phyloP scores from a whole-genome alignment of 92 coral and sea anemone species.

The Zoanthus gigantus region DNA sequence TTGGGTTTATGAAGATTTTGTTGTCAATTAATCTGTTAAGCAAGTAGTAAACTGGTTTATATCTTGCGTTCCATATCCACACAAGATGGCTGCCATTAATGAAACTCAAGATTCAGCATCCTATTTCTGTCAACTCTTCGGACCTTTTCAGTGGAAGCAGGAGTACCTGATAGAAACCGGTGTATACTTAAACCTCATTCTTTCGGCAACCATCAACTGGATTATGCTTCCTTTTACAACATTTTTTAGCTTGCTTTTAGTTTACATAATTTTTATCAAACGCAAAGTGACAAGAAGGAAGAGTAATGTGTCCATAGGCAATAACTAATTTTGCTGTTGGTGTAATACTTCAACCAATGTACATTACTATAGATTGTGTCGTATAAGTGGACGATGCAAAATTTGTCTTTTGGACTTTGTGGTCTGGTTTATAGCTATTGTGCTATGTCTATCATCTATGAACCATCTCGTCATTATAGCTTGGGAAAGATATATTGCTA shows the following conservation, averaged over 20 bases:
- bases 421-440: background rate
- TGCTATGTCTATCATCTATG: background rate
- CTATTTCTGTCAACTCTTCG: background rate
- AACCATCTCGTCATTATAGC: background rate
- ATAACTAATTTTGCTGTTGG: background rate
- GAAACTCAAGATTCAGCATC: background rate
- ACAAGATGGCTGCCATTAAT: background rate
- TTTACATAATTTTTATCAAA: background rate
- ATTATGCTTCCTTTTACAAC: background rate
- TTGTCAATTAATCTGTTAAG: too few relatives aligned
- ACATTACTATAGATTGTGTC: background rate
- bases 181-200: background rate
- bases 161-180: background rate
- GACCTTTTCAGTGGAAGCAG: background rate
- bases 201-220: background rate
- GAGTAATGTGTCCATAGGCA: background rate
- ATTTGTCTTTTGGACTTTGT: background rate
- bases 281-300: background rate
- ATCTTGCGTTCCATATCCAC: too few relatives aligned
- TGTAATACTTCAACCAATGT: background rate
- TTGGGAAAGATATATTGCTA: slow-evolving; percentile 26
- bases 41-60: too few relatives aligned
- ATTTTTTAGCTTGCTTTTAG: background rate
- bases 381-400: slow-evolving; percentile 1
- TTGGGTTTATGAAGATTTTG: too few relatives aligned